These are phyloP conservation scores for Lithophane ornitopus DNA, from an alignment of 2,888 invertebrate species.

Conservation along the genomic window DNA sequence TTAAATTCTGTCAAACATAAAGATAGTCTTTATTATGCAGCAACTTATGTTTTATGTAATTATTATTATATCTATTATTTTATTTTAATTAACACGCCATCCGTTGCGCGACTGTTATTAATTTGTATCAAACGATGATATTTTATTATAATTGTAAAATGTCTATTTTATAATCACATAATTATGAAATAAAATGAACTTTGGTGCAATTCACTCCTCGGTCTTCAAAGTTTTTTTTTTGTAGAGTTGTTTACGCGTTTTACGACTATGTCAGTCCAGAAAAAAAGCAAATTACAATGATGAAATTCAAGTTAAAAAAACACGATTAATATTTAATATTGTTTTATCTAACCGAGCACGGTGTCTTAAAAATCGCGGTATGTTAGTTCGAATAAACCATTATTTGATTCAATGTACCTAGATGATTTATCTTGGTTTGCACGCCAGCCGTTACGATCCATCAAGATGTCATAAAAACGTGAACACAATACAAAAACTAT, in stretches of 20 bases:
- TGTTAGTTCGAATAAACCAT: neutral
- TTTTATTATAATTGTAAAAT: constrained; percentile 13
- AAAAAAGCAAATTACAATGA: neutral
- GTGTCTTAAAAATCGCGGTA: neutral
- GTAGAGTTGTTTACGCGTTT: constrained; percentile 42
- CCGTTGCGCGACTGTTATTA: constrained; percentile 1
- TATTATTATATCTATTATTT: neutral
- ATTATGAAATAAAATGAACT: constrained; percentile 8
- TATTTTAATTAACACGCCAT: constrained; percentile 23
- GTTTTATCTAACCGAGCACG: neutral
- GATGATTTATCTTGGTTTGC: neutral
- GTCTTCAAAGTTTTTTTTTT: constrained; percentile 28
- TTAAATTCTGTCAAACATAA: constrained; percentile 1
- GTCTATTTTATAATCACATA: neutral
- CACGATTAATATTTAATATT: neutral
- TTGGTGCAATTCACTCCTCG: constrained; percentile 46
- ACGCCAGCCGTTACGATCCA: neutral
- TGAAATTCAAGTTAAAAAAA: neutral
- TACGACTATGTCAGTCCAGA: neutral
- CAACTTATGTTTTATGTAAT: constrained; percentile 3
- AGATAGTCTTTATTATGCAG: neutral
- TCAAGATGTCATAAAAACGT: constrained; percentile 43
- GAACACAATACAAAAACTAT: constrained; percentile 43
- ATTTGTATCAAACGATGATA: constrained; percentile 26
- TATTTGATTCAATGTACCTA: neutral